Conservation (phyloP, 2,113 vertebrate species). For the Protobothrops mucrosquamatus region DNA sequence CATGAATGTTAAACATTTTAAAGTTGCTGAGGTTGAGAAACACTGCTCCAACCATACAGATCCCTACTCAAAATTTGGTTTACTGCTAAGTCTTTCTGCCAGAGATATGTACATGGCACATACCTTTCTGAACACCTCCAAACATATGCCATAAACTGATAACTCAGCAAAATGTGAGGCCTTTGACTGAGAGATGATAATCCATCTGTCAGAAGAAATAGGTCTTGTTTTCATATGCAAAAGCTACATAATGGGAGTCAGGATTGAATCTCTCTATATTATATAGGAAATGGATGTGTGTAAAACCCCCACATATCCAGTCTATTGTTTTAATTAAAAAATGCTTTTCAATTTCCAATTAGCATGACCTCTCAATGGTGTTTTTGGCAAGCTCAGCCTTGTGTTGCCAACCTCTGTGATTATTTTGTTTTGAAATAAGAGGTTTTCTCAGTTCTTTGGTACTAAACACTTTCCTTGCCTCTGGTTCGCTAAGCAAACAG, state of each 20-base stretch:
- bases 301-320: neutral
- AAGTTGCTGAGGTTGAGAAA: neutral
- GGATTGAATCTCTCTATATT: conserved; percentile 3
- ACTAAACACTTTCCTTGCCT: conserved; percentile 14
- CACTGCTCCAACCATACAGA: neutral
- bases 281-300: neutral
- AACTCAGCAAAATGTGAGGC: neutral
- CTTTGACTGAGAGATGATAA: conserved; percentile 9
- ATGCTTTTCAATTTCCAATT: conserved; percentile 15
- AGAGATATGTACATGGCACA: neutral
- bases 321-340: neutral
- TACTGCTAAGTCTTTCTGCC: neutral
- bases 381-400: conserved; percentile 23
- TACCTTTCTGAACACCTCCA: neutral
- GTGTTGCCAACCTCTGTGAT: conserved; percentile 20
- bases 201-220: conserved; percentile 13
- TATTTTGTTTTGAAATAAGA: conserved; percentile 28
- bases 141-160: conserved; percentile 7
- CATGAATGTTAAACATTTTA: neutral
- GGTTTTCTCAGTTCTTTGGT: conserved; percentile 21
- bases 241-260: neutral
- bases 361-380: conserved; percentile 10
- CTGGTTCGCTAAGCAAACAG: conserved; percentile 24
- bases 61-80: neutral
- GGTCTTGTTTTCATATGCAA: conserved; percentile 6